These are phyloP conservation scores for Rhabdomys dilectus DNA, from an alignment of 2,113 vertebrate species.

Conservation along the genomic window DNA sequence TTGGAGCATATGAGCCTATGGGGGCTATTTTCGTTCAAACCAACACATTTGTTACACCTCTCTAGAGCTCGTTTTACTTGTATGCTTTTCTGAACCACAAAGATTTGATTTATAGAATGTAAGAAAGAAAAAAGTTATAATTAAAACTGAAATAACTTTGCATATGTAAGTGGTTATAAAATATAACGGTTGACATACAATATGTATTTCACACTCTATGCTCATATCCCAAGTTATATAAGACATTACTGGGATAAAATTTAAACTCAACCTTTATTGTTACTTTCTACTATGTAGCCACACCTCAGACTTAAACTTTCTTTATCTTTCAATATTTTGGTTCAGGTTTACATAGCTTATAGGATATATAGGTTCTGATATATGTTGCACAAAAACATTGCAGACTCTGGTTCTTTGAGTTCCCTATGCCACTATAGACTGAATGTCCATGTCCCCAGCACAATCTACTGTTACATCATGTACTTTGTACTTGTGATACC, in stretches of 20 bases:
- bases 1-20: background rate
- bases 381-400: background rate
- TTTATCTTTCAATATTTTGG: background rate
- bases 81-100: background rate
- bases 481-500: background rate
- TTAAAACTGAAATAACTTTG: conserved; percentile 11
- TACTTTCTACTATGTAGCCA: background rate
- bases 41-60: background rate
- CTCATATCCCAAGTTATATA: background rate
- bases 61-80: background rate
- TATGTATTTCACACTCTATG: background rate
- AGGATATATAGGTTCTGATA: background rate
- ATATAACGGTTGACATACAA: background rate
- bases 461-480: background rate
- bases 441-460: background rate
- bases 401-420: background rate
- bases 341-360: background rate
- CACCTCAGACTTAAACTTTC: background rate
- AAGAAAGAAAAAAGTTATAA: background rate
- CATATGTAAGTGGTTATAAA: background rate
- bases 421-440: fast-evolving
- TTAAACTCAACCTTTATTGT: background rate
- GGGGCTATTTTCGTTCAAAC: background rate
- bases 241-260: background rate
- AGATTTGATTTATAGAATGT: background rate